Evolutionary conservation across 1,140 invertebrate species (phyloP), one percentile per base, ranked within the genome.

Genomic region (Drosophila rufa): DNA sequence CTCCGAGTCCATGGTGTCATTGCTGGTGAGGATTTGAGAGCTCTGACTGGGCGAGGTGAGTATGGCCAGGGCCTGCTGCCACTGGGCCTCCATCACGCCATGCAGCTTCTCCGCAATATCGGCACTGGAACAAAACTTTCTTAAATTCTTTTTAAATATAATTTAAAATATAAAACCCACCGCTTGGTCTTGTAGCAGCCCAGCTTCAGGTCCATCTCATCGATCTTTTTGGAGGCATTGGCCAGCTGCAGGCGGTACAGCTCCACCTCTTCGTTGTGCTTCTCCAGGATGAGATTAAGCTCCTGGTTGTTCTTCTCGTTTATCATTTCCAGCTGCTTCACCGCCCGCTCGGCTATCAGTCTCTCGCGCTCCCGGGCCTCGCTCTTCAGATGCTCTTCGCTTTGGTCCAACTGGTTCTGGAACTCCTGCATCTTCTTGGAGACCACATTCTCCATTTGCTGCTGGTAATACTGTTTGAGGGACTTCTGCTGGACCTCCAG

Each of bases 51-150:
- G 93, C 68, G 94, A 93, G 60, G 95, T 95, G 47, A 97, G 95
- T 66, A 97, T 96, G 70, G 94, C 94, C 17, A 97, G 87, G 22
- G 96, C 96, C 93, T 97, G 95, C 50, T 95, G 94, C 96, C 96
- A 97, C 83, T 97, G 96, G 43, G 94, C 94, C 93, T 97, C 95
- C 96, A 97, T 97, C 0, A 97, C 95, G 47, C 94, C 94, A 92
- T 97, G 96, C 74, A 97, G 92, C 87, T 96, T 95, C 66, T 96
- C 94, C 1, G 96, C 96, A 51, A 97, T 94, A 75, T 95, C 94
- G 3, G 95, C 94, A 38, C 92, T 92, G 15, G 0, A 58, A 30
- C 36, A 19, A 38, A 2, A 17, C 1, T 1, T 46, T 7, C 15
- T 17, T 15, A 11, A n/a, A 12, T 1, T 15, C 4, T 5, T 19